Conservation (phyloP, 2,113 vertebrate species). For the Megaceryle torquata region DNA sequence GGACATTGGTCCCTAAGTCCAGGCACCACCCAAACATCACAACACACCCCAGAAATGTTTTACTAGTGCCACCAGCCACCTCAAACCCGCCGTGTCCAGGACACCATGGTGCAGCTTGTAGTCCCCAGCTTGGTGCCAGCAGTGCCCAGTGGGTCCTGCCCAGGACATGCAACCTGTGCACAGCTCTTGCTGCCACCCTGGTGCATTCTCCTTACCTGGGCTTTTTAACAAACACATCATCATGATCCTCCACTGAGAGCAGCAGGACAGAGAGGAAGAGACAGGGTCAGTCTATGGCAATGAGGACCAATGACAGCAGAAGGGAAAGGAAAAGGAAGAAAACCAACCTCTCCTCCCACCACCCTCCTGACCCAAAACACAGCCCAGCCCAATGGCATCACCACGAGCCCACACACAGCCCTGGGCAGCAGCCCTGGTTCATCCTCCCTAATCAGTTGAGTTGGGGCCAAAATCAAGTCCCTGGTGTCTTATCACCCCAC, state of each 20-base stretch:
- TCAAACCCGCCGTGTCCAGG: fast-evolving
- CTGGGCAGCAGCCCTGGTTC: fast-evolving
- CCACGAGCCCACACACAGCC: fast-evolving
- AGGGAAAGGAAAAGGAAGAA: not conserved
- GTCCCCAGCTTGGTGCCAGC: not conserved
- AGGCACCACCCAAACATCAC: not conserved
- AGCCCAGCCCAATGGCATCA: not conserved
- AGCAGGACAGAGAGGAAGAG: conserved; percentile 17
- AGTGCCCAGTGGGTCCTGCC: not conserved
- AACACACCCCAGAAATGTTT: not conserved
- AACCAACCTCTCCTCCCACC: not conserved
- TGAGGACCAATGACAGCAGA: not conserved
- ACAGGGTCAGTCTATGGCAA: not conserved
- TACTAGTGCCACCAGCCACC: not conserved
- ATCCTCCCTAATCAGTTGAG: not conserved
- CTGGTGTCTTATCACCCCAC: not conserved
- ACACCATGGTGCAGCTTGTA: fast-evolving
- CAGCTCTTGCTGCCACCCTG: not conserved
- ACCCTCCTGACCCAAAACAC: fast-evolving
- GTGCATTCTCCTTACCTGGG: conserved; percentile 83
- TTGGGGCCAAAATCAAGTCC: not conserved
- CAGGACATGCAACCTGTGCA: not conserved
- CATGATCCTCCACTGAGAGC: conserved; percentile 27
- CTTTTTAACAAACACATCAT: conserved; percentile 78
- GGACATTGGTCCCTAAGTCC: not conserved